Percentiles rank a stretch among this genome's conserved stretches.
phyloP scores from a whole-genome alignment of 2,113 vertebrate species.

The Trochalopteron elliotii region DNA sequence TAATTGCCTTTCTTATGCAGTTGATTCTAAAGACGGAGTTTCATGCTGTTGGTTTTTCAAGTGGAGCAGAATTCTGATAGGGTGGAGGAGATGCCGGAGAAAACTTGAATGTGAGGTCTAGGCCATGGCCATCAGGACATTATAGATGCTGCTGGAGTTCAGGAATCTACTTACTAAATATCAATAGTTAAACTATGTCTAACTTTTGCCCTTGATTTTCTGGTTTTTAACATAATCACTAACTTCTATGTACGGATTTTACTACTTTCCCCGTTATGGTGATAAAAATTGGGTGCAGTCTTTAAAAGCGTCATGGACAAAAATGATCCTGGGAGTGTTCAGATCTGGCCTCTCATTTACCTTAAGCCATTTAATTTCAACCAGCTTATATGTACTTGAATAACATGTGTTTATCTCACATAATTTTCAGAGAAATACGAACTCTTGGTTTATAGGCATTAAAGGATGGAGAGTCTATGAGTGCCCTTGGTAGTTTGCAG shows the following conservation, averaged over 20 bases:
- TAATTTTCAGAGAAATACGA: background rate
- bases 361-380: background rate
- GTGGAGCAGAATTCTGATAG: background rate
- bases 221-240: background rate
- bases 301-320: background rate
- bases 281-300: background rate
- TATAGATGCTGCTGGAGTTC: background rate
- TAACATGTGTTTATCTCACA: background rate
- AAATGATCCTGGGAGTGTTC: background rate
- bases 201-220: background rate
- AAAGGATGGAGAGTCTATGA: background rate
- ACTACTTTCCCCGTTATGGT: rapidly evolving
- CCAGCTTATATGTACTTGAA: background rate
- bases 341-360: background rate
- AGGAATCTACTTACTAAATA: background rate
- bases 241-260: background rate
- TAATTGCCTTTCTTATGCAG: background rate
- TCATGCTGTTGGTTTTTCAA: background rate
- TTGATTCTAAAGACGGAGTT: background rate
- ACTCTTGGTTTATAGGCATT: background rate
- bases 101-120: background rate
- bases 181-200: background rate
- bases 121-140: background rate
- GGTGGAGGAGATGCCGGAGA: background rate
- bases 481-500: background rate